Evolutionary conservation across 2,888 invertebrate genomes (phyloP).

Genomic region (Stenichneumon culpator): DNA sequence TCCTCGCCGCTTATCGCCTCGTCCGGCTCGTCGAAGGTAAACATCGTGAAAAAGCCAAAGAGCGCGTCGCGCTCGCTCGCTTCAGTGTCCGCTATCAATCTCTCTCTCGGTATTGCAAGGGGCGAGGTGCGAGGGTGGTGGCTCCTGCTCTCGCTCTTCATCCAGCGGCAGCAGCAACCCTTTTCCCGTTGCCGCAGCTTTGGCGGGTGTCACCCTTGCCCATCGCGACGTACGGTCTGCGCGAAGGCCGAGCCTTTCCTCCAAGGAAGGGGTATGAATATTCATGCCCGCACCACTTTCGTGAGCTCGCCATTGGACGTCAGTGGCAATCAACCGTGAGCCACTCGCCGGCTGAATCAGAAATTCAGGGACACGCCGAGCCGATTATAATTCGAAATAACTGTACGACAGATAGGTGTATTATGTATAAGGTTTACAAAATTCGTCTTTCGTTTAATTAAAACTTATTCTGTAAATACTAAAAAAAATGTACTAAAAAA

Average conservation of each 20-base stretch:
- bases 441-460: constrained; percentile 9
- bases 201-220: constrained; percentile 63
- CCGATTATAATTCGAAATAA: constrained; percentile 67
- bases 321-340: constrained; percentile 83
- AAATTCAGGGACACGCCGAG: constrained; percentile 70
- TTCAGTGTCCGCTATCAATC: constrained; percentile 83
- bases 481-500: background rate
- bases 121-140: constrained; percentile 42
- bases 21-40: constrained; percentile 80
- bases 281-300: constrained; percentile 82
- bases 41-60: constrained; percentile 84
- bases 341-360: constrained; percentile 71
- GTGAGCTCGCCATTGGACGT: constrained; percentile 81
- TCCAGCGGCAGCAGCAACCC: constrained; percentile 61
- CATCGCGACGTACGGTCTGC: constrained; percentile 68
- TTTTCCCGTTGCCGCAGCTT: constrained; percentile 61
- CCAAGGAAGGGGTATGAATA: constrained; percentile 83
- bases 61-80: constrained; percentile 68
- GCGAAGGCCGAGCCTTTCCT: constrained; percentile 76
- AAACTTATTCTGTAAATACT: background rate
- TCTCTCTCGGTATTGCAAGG: constrained; percentile 76
- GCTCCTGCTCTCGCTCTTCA: constrained; percentile 63
- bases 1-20: constrained; percentile 79
- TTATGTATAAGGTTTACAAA: constrained; percentile 15
- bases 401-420: constrained; percentile 17